Percentiles rank a stretch among this genome's conserved stretches.
phyloP scores from a whole-genome alignment of 2,113 vertebrate genomes.

The Peromyscus californicus region DNA sequence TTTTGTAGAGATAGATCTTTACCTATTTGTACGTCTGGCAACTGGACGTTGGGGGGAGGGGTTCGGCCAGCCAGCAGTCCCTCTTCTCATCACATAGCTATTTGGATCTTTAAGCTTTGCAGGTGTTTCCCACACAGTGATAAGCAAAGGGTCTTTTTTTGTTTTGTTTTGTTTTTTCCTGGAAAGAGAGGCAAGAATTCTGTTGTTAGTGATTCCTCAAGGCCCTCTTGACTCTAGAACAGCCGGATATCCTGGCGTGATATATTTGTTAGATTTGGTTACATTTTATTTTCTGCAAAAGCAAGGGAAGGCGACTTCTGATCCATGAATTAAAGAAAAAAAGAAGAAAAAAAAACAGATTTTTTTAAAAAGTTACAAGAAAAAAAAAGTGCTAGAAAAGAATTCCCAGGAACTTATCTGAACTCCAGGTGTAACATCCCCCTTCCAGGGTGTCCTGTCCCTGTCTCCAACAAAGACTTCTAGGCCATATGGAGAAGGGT shows the following conservation, averaged over 20 bases:
- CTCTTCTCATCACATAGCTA: slow-evolving; percentile 79
- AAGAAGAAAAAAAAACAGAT: slow-evolving; percentile 43
- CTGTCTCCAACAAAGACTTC: background rate
- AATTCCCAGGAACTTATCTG: slow-evolving; percentile 69
- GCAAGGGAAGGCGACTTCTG: slow-evolving; percentile 87
- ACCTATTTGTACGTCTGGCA: slow-evolving; percentile 81
- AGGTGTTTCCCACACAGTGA: slow-evolving; percentile 82
- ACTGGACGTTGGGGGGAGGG: slow-evolving; percentile 74
- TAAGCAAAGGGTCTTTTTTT: slow-evolving; percentile 71
- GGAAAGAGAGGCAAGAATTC: slow-evolving; percentile 60
- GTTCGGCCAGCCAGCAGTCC: slow-evolving; percentile 73
- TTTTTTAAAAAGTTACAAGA: background rate
- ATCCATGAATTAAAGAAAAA: slow-evolving; percentile 77
- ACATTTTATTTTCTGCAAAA: slow-evolving; percentile 86
- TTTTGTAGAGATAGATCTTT: slow-evolving; percentile 79
- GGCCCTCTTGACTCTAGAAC: slow-evolving; percentile 70
- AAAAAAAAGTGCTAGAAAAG: slow-evolving; percentile 86
- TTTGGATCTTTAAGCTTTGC: slow-evolving; percentile 77
- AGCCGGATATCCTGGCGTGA: slow-evolving; percentile 66
- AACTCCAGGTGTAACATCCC: background rate
- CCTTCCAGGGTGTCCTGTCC: background rate
- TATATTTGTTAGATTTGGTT: slow-evolving; percentile 77
- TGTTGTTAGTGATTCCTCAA: slow-evolving; percentile 50
- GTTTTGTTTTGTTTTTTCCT: slow-evolving; percentile 42
- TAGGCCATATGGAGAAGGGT: background rate